These are phyloP conservation scores for Tenthredo notha DNA, from an alignment of 2,888 invertebrate genomes.

Conservation along the genomic window DNA sequence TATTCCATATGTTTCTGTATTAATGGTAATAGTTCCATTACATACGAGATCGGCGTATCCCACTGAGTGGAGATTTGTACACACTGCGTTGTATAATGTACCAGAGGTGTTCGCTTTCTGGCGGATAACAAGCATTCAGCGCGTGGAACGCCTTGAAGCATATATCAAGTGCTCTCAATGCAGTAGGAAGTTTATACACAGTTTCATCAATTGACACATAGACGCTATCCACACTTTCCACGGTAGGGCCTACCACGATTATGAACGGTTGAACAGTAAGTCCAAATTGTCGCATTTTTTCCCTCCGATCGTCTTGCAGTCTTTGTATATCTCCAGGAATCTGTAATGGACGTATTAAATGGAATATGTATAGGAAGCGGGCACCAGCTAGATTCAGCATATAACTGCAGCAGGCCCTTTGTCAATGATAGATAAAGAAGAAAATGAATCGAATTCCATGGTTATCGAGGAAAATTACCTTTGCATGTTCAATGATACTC, in stretches of 20 bases:
- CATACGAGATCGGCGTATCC: neutral
- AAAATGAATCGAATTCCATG: neutral
- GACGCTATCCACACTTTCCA: neutral
- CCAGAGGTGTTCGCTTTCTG: conserved; percentile 56
- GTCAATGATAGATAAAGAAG: neutral
- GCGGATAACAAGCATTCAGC: conserved; percentile 54
- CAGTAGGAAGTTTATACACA: neutral
- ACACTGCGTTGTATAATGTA: conserved; percentile 52
- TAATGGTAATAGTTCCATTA: neutral
- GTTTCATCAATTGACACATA: neutral
- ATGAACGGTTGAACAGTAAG: conserved; percentile 7
- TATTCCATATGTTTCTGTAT: neutral
- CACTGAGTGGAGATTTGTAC: conserved; percentile 21
- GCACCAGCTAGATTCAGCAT: neutral
- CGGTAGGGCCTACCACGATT: conserved; percentile 12
- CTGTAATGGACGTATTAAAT: neutral
- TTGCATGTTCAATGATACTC: conserved; percentile 50
- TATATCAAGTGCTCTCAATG: conserved; percentile 41
- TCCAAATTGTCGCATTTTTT: neutral
- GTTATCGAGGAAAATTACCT: conserved; percentile 3
- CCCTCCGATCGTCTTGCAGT: neutral
- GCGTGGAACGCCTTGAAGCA: conserved; percentile 56
- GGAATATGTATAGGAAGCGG: neutral
- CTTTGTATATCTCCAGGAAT: neutral
- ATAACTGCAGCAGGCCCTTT: neutral